These are phyloP conservation scores for Amphiura filiformis DNA, from an alignment of 35 echinoderm and acorn worm genomes.

Conservation along the genomic window DNA sequence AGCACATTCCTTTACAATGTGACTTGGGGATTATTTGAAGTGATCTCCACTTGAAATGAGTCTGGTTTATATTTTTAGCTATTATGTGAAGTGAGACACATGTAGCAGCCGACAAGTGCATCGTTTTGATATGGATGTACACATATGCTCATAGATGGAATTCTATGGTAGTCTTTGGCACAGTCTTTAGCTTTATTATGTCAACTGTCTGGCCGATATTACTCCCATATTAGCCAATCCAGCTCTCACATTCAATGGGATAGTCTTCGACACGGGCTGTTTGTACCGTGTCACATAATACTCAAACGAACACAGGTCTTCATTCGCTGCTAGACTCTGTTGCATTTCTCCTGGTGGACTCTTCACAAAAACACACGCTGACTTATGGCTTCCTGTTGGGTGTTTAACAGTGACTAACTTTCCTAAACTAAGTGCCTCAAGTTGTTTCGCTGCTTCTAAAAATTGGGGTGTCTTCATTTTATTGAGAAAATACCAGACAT, in stretches of 20 bases:
- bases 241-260: neutral
- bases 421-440: neutral
- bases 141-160: too few species aligned
- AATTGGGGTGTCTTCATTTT: neutral
- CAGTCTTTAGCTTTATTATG: too few species aligned
- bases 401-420: neutral
- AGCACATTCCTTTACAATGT: too few species aligned
- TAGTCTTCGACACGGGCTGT: neutral
- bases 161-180: too few species aligned
- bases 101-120: too few species aligned
- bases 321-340: neutral
- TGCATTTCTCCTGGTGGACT: neutral
- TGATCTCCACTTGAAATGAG: too few species aligned
- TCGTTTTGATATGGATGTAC: too few species aligned
- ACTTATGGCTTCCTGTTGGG: neutral
- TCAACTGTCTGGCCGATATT: neutral
- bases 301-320: neutral
- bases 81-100: too few species aligned
- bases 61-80: too few species aligned
- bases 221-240: neutral
- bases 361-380: conserved; percentile 5
- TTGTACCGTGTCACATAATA: neutral
- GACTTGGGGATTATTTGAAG: too few species aligned
- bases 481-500: neutral
- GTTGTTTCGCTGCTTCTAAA: neutral